Conservation (phyloP, 2,113 vertebrate species). For the Egretta garzetta region DNA sequence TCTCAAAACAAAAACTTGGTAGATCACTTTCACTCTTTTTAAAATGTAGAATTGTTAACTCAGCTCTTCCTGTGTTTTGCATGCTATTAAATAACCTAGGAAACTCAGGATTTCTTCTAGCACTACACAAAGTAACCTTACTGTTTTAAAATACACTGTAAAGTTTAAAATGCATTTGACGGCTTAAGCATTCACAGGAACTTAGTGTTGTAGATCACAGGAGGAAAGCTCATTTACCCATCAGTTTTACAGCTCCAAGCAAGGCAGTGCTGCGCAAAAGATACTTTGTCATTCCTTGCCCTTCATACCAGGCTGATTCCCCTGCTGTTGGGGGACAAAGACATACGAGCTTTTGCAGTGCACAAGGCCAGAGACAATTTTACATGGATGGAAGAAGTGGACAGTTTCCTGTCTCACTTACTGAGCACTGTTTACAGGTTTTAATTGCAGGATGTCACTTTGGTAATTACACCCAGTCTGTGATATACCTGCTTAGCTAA, state of each 20-base stretch:
- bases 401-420: background rate
- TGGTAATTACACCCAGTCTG: background rate
- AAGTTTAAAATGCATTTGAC: constrained; percentile 42
- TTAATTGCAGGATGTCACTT: background rate
- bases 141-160: background rate
- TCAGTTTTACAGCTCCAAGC: constrained; percentile 34
- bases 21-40: background rate
- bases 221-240: constrained; percentile 31
- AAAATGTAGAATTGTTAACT: background rate
- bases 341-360: fast-evolving
- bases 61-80: background rate
- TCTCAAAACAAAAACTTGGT: background rate
- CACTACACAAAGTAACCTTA: background rate
- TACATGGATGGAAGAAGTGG: background rate
- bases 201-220: constrained; percentile 6
- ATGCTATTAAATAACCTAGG: background rate
- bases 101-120: background rate
- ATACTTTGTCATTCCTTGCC: constrained; percentile 28
- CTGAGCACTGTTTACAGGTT: background rate
- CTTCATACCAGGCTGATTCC: background rate
- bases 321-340: background rate
- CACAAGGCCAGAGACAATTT: background rate
- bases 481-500: background rate
- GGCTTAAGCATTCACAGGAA: background rate
- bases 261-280: background rate